Percentiles rank a stretch among this genome's conserved stretches.
Evolutionary conservation across 2,113 vertebrate species (phyloP).

Genomic region (Rallus limicola): DNA sequence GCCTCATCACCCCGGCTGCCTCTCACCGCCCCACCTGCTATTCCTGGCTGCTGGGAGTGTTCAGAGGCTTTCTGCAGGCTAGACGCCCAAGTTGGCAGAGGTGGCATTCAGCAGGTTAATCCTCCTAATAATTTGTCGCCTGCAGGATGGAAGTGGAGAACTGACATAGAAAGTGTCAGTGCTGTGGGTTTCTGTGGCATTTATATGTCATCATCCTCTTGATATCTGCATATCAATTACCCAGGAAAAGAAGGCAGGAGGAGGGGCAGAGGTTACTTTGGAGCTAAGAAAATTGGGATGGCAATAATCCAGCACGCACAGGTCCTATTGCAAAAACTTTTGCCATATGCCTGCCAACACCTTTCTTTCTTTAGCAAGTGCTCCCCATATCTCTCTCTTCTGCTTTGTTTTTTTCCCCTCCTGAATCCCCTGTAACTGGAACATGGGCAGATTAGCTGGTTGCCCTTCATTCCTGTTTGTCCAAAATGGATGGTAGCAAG

Average conservation of each 20-base stretch:
- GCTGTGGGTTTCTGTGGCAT: not conserved
- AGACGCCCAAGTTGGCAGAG: not conserved
- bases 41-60: not conserved
- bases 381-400: not conserved
- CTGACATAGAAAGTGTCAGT: not conserved
- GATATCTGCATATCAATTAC: constrained; percentile 33
- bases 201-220: constrained; percentile 38
- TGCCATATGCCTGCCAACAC: not conserved
- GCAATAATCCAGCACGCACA: not conserved
- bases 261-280: not conserved
- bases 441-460: constrained; percentile 66
- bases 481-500: constrained; percentile 59
- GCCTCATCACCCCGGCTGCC: not conserved
- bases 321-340: not conserved
- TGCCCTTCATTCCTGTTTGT: constrained; percentile 71
- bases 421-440: constrained; percentile 6
- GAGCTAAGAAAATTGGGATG: not conserved
- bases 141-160: not conserved
- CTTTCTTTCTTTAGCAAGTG: constrained; percentile 1
- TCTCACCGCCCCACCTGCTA: accelerated
- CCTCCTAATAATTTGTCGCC: not conserved
- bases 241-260: not conserved
- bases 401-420: not conserved
- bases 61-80: not conserved
- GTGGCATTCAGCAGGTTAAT: constrained; percentile 31